Percentiles rank a stretch among this genome's conserved stretches.
Conservation (phyloP, 2,797 vertebrate species). For the Lerista edwardsae region DNA sequence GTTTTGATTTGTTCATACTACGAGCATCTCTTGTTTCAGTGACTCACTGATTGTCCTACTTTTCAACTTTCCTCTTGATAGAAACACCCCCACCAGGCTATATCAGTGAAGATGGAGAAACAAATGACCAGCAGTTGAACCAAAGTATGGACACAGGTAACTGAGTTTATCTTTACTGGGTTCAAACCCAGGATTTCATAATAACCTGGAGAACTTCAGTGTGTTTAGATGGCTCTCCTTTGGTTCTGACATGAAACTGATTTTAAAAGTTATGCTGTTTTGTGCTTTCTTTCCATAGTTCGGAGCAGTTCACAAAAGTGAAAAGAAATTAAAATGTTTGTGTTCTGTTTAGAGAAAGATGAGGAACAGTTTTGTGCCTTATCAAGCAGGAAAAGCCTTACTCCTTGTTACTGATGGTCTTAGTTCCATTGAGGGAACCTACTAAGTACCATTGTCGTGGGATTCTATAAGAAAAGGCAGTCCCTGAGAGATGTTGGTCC, state of each 20-base stretch:
- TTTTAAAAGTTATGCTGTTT: background rate
- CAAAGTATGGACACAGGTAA: constrained; percentile 99
- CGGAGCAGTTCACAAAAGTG: too few relatives aligned
- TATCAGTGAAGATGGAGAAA: constrained; percentile 99
- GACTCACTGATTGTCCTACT: background rate
- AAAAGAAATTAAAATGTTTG: too few relatives aligned
- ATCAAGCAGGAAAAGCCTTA: background rate
- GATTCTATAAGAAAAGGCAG: background rate
- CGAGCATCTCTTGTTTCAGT: background rate
- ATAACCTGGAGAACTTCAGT: background rate
- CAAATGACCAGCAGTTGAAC: constrained; percentile 96
- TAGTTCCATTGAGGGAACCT: background rate
- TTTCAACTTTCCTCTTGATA: constrained; percentile 63
- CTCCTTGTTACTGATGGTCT: background rate
- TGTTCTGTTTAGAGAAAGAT: too few relatives aligned
- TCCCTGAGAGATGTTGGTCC: background rate
- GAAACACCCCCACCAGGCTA: constrained; percentile 98
- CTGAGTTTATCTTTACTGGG: background rate
- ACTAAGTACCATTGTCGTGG: too few relatives aligned
- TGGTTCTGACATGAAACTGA: background rate
- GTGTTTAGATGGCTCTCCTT: fast-evolving
- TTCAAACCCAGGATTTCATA: background rate
- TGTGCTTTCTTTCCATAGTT: background rate
- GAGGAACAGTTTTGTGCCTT: too few relatives aligned
- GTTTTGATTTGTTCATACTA: too few relatives aligned